These are phyloP conservation scores for Propithecus coquereli DNA, from an alignment of 2,113 vertebrate species.

Conservation along the genomic window DNA sequence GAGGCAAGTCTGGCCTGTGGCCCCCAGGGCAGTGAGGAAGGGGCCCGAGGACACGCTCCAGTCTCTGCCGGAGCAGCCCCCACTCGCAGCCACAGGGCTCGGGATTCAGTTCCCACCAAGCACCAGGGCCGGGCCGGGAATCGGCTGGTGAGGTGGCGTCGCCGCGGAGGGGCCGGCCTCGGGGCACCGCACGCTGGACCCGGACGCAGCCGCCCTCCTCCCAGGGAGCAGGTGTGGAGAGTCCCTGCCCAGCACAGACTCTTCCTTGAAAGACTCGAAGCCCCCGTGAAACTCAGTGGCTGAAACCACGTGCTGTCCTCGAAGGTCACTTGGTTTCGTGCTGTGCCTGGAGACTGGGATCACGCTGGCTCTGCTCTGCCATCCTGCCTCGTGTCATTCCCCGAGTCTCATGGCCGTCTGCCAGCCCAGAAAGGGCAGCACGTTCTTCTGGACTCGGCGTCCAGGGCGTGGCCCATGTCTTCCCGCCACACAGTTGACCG, in stretches of 20 bases:
- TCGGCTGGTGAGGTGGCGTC: background rate
- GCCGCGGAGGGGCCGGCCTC: too few species aligned
- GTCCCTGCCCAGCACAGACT: background rate
- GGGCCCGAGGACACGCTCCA: accelerated
- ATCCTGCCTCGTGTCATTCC: background rate
- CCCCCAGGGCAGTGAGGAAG: background rate
- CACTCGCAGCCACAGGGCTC: background rate
- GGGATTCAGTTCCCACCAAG: background rate
- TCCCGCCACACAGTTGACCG: background rate
- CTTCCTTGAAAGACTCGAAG: too few species aligned
- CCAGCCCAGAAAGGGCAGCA: background rate
- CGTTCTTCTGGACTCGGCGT: background rate
- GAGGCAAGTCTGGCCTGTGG: background rate
- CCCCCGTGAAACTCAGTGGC: too few species aligned
- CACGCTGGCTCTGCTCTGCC: too few species aligned
- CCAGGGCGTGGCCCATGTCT: background rate
- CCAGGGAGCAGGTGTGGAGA: background rate
- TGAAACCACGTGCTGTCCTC: background rate
- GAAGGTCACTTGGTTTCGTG: background rate
- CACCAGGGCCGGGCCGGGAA: background rate
- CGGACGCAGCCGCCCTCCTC: too few species aligned
- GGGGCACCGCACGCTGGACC: too few species aligned
- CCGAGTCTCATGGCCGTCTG: background rate
- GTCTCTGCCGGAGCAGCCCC: background rate
- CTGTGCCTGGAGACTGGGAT: too few species aligned